Conservation (phyloP, 2,113 vertebrate genomes). For the Australoheros scitulus region DNA sequence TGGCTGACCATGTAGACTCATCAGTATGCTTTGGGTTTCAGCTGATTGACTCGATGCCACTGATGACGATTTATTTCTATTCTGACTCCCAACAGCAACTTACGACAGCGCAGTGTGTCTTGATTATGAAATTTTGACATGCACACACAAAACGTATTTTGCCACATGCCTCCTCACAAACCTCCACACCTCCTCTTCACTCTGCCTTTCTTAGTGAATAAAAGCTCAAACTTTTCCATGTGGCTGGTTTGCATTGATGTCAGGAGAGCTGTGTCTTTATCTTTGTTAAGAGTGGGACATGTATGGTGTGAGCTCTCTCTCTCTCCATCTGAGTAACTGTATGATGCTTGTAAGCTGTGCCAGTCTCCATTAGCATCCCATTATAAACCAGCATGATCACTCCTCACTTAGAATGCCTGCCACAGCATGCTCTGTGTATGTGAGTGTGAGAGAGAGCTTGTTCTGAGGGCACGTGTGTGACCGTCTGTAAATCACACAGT, state of each 20-base stretch:
- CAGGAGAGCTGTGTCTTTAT: conserved; percentile 25
- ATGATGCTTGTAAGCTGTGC: conserved; percentile 71
- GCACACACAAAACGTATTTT: conserved; percentile 19
- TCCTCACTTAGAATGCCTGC: conserved; percentile 72
- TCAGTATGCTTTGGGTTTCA: conserved; percentile 57
- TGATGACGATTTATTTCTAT: conserved; percentile 49
- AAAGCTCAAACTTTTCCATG: conserved; percentile 17
- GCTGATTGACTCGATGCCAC: conserved; percentile 44
- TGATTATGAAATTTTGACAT: conserved; percentile 18
- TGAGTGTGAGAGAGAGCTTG: conserved; percentile 21
- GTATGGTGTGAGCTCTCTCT: conserved; percentile 50
- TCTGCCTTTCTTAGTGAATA: conserved; percentile 3
- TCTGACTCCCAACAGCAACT: conserved; percentile 9
- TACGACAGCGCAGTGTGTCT: conserved; percentile 10
- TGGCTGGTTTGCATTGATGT: conserved; percentile 36
- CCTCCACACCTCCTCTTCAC: conserved; percentile 9
- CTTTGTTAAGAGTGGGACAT: conserved; percentile 47
- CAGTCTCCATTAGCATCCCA: conserved; percentile 81
- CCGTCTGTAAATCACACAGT: conserved; percentile 49
- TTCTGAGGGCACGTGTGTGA: conserved; percentile 26
- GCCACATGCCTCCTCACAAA: not conserved
- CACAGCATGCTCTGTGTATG: conserved; percentile 54
- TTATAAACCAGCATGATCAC: conserved; percentile 79
- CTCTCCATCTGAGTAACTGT: conserved; percentile 46
- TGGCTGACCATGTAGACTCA: conserved; percentile 63